These are phyloP conservation scores for Lacanobia oleracea DNA, from an alignment of 2,888 invertebrate species.

Conservation along the genomic window DNA sequence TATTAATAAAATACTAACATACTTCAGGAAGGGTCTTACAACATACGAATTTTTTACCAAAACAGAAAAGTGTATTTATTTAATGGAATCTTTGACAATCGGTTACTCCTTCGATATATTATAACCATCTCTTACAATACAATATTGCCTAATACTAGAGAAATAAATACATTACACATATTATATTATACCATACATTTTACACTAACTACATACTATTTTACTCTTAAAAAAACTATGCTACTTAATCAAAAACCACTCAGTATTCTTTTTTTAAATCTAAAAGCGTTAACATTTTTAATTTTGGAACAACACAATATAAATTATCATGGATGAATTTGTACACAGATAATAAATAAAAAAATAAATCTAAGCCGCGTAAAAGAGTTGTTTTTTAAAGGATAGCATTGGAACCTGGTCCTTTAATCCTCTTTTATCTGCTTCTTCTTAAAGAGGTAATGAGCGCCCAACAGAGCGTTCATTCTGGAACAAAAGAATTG, in stretches of 20 bases:
- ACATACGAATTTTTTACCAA: slow-evolving; percentile 63
- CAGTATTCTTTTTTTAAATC: slow-evolving; percentile 55
- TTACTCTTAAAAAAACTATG: slow-evolving; percentile 66
- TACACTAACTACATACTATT: slow-evolving; percentile 69
- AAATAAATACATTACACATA: slow-evolving; percentile 81
- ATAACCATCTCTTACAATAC: slow-evolving; percentile 77
- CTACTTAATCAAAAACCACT: slow-evolving; percentile 63
- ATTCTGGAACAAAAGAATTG: slow-evolving; percentile 81
- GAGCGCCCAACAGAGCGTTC: slow-evolving; percentile 83
- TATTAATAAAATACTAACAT: slow-evolving; percentile 21
- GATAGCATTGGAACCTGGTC: slow-evolving; percentile 50
- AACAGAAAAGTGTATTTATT: slow-evolving; percentile 80
- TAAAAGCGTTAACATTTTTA: slow-evolving; percentile 63
- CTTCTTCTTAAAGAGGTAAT: slow-evolving; percentile 83
- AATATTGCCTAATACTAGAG: slow-evolving; percentile 80
- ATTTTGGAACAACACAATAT: slow-evolving; percentile 50
- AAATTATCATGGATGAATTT: slow-evolving; percentile 59
- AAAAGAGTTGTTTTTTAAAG: slow-evolving; percentile 60
- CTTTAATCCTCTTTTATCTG: slow-evolving; percentile 75
- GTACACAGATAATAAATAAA: slow-evolving; percentile 68
- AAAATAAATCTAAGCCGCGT: slow-evolving; percentile 61
- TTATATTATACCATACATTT: slow-evolving; percentile 68
- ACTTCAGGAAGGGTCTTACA: slow-evolving; percentile 34
- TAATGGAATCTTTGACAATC: slow-evolving; percentile 81
- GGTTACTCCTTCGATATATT: slow-evolving; percentile 67